Base-by-base conservation (phyloP, 2,113 vertebrate genomes). In the Heteronetta atricapilla region DNA sequence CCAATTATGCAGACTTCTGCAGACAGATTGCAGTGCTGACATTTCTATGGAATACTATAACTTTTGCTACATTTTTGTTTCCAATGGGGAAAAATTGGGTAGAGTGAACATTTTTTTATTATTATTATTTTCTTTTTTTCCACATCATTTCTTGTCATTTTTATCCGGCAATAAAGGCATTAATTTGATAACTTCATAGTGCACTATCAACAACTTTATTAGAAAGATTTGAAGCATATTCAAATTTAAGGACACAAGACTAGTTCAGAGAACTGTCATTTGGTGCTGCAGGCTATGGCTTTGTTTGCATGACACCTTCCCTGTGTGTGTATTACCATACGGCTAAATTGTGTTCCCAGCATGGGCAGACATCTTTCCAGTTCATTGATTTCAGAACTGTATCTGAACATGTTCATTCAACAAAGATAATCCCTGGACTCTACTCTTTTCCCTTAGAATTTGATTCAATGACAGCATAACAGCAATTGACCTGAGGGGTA, bases 141-240 rank as follows among this genome's bases (percentile, higher is more conserved):
- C 74, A 40, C 23, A 84, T 18, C 8, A 38, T 15, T 77, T 87
- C 33, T 36, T 60, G 64, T 33, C 36, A 86, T 91, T 94, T 91
- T 72, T 79, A 86, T 90, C 53, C 42, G 33, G 40, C 5, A 93
- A 94, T 91, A 83, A 10, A 91, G 6, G 9, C 11, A 86, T 94
- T 94, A 93, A 70, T 90, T 66, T 79, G 46, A 38, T 94, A 84
- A 87, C n/a, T 94, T 93, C 21, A n/a, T 52, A 73, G 52, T 85
- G 17, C 9, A 82, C 10, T 94, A 88, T 81, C 3, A 5, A 95
- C 40, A 50, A 80, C 89, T 96, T 95, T 82, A 96, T 91, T 82
- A 94, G 75, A 82, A 93, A 89, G 34, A 87, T 91, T 94, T 95
- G 82, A 97, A 96, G 16, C 64, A 74, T 50, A 91, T 90, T 84